phyloP scores from a whole-genome alignment of 2,113 vertebrate genomes.

The Hyperopisus bebe region DNA sequence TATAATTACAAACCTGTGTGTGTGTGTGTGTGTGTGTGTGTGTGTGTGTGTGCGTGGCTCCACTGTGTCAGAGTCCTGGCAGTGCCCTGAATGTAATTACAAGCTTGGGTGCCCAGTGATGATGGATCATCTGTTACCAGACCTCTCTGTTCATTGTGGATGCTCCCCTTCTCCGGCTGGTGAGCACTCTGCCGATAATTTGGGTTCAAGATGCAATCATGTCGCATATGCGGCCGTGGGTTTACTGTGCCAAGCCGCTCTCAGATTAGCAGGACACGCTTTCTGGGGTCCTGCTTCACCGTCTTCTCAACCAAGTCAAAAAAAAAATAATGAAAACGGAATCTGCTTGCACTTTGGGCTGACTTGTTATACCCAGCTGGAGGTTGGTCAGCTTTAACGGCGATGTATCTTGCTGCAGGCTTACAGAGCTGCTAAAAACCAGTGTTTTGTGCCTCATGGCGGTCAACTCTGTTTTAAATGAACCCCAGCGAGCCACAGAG shows the following conservation, averaged over 20 bases:
- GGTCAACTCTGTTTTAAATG: not conserved
- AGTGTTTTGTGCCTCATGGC: not conserved
- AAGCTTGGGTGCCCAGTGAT: constrained; percentile 60
- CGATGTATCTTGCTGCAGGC: not conserved
- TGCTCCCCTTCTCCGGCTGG: not conserved
- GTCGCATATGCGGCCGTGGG: not conserved
- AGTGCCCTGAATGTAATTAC: constrained; percentile 57
- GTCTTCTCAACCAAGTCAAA: not conserved
- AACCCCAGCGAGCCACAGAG: not conserved
- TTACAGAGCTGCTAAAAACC: not conserved
- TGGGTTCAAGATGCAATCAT: constrained; percentile 12
- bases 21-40: constrained; percentile 31
- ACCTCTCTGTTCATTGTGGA: not conserved
- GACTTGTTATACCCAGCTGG: not conserved
- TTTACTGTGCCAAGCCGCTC: not conserved
- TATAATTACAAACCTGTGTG: not conserved
- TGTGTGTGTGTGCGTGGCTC: constrained; percentile 30
- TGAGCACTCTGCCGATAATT: not conserved
- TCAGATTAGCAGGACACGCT: not conserved
- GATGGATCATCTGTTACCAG: constrained; percentile 62
- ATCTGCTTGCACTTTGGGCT: not conserved
- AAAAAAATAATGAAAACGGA: not conserved
- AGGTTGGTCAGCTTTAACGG: not conserved
- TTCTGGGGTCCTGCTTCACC: not conserved
- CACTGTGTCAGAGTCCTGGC: constrained; percentile 49